phyloP scores from a whole-genome alignment of 2,797 vertebrate species.

The Xenops minutus region DNA sequence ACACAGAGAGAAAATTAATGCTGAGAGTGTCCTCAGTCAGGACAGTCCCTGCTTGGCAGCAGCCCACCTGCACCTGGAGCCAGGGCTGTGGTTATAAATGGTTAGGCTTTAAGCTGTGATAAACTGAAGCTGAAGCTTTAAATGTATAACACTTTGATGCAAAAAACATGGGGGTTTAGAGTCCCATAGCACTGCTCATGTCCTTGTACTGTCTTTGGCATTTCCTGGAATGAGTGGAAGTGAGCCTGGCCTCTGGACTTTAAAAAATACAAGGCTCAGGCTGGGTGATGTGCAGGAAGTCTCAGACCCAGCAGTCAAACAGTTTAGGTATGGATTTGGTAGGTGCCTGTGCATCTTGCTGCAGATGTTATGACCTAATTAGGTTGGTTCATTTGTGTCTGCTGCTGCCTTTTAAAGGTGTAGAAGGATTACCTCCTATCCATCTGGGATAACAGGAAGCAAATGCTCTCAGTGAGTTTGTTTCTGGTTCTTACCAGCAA shows the following conservation, averaged over 20 bases:
- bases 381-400: not conserved
- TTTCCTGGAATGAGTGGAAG: not conserved
- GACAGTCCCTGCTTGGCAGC: fast-evolving
- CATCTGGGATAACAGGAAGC: not conserved
- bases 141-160: not conserved
- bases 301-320: not conserved
- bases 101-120: not conserved
- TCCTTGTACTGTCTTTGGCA: not conserved
- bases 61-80: not conserved
- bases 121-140: not conserved
- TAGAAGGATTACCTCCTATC: not conserved
- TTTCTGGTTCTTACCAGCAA: not conserved
- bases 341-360: not conserved
- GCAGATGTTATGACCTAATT: not conserved
- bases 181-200: not conserved
- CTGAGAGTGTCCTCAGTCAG: not conserved
- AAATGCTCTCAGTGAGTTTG: not conserved
- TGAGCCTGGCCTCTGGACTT: not conserved
- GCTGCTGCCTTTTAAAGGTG: not conserved
- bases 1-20: not conserved
- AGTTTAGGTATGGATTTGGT: not conserved
- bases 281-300: not conserved
- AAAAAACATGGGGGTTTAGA: not conserved
- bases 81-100: not conserved
- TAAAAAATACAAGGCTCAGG: not conserved